Evolutionary conservation across 2,888 invertebrate species (phyloP).

Genomic region (Matsumyia berberina): DNA sequence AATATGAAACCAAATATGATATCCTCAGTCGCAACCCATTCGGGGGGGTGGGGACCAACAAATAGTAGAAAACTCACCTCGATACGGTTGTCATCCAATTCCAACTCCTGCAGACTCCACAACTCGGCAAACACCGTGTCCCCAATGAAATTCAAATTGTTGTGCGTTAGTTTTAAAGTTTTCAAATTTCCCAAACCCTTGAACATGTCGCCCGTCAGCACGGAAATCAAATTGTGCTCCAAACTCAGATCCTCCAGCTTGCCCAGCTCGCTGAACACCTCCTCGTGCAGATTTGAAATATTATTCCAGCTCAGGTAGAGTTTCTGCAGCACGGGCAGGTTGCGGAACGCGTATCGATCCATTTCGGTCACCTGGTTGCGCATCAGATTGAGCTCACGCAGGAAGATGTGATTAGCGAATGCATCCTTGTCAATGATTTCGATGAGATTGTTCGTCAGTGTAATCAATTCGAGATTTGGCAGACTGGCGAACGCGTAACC

Average conservation of each 20-base stretch:
- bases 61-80: slow-evolving; percentile 83
- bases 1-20: not conserved
- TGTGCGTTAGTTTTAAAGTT: slow-evolving; percentile 90
- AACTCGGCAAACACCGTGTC: slow-evolving; percentile 92
- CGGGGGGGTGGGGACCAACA: not conserved
- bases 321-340: slow-evolving; percentile 89
- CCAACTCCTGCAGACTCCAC: slow-evolving; percentile 89
- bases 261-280: slow-evolving; percentile 90
- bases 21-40: not conserved
- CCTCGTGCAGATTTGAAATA: slow-evolving; percentile 92
- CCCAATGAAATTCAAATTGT: slow-evolving; percentile 91
- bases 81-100: slow-evolving; percentile 89
- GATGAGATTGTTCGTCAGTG: slow-evolving; percentile 89
- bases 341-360: slow-evolving; percentile 89
- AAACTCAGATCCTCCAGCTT: slow-evolving; percentile 92
- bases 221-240: slow-evolving; percentile 90
- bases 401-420: slow-evolving; percentile 89
- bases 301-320: slow-evolving; percentile 94
- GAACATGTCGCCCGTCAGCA: slow-evolving; percentile 91
- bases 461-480: slow-evolving; percentile 88
- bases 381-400: slow-evolving; percentile 89
- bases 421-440: slow-evolving; percentile 88
- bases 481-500: slow-evolving; percentile 91
- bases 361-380: slow-evolving; percentile 91
- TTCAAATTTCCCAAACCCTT: slow-evolving; percentile 90